Evolutionary conservation across 1,140 invertebrate species (phyloP), one percentile per base, ranked within the genome.

Genomic region (Procambarus clarkii): DNA sequence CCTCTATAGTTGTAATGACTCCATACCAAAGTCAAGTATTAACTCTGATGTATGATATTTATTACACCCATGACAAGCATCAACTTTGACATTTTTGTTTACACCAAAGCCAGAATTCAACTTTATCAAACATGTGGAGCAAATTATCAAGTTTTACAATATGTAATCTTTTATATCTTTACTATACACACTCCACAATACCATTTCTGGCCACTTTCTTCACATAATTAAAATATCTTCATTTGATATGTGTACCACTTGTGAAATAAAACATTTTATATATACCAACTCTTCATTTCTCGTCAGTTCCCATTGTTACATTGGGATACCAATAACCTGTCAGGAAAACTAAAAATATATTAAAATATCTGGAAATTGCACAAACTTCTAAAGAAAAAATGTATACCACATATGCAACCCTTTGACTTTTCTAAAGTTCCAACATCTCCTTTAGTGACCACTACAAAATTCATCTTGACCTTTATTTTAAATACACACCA

Each of bases 321-420:
- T 78, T 50, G 88, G 88, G 88, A 83, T 90, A 90, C 85, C 76
- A 88, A 88, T 64, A 79, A 91, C 89, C 89, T 91, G 89, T 91
- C 89, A 91, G 89, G 50, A 91, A 91, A 91, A 91, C 89, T 91
- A 91, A 91, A 85, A 91, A 91, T 86, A 80, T 85, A 79, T 84
- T 91, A 91, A 54, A 91, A 77, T 85, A 91, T 86, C 24, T 85
- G 77, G 45, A 91, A 60, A 64, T 74, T 18, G 54, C n/a, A 58
- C 48, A 54, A 44, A 34, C 50, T 54, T 82, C 13, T 50, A 15
- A 60, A 50, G 24, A 24, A 11, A 54, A 50, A 60, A 21, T 82
- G 24, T n/a, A 50, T n/a, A 82, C 80, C 80, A 74, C n/a, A 74
- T 74, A 34, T 34, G 24, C 69, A 34, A 74, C 69, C 69, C 69